Percentiles rank a stretch among this genome's conserved stretches.
These are phyloP conservation scores for Syngnathus scovelli DNA, from an alignment of 2,113 vertebrate genomes.

Conservation along the genomic window DNA sequence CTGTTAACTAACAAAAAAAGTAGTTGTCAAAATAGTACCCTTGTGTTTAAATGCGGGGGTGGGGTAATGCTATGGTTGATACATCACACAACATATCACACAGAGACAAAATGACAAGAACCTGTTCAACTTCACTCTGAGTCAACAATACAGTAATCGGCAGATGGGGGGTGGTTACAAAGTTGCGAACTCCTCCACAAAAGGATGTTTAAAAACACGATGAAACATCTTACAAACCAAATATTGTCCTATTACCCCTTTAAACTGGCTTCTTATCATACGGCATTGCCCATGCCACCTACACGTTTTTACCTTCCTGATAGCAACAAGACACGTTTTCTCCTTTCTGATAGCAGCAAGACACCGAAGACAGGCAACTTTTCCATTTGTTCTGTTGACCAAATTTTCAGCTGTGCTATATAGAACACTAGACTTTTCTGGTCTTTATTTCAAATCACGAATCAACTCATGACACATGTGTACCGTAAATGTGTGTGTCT, in stretches of 20 bases:
- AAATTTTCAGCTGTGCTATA: conserved; percentile 32
- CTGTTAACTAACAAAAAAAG: neutral
- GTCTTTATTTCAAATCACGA: neutral
- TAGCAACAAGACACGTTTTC: conserved; percentile 30
- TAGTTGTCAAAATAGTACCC: neutral
- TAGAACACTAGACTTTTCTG: conserved; percentile 7
- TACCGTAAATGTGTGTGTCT: conserved; percentile 12
- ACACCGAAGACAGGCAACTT: conserved; percentile 40
- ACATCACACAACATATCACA: conserved; percentile 10
- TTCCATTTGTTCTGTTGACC: conserved; percentile 45
- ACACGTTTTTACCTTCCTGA: conserved; percentile 33
- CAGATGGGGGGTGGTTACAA: conserved; percentile 2
- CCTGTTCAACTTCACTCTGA: neutral
- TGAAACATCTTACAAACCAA: conserved; percentile 38
- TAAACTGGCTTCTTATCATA: conserved; percentile 41
- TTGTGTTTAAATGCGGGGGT: neutral
- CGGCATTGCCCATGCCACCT: conserved; percentile 38
- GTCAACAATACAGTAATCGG: conserved; percentile 7
- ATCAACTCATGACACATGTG: neutral
- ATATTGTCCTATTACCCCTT: conserved; percentile 32
- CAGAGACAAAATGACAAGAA: neutral
- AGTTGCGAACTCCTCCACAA: conserved; percentile 19
- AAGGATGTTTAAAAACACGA: conserved; percentile 41
- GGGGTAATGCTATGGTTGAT: conserved; percentile 8
- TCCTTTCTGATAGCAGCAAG: conserved; percentile 37